phyloP scores from a whole-genome alignment of 2,113 vertebrate species.

The Carassius carassius region DNA sequence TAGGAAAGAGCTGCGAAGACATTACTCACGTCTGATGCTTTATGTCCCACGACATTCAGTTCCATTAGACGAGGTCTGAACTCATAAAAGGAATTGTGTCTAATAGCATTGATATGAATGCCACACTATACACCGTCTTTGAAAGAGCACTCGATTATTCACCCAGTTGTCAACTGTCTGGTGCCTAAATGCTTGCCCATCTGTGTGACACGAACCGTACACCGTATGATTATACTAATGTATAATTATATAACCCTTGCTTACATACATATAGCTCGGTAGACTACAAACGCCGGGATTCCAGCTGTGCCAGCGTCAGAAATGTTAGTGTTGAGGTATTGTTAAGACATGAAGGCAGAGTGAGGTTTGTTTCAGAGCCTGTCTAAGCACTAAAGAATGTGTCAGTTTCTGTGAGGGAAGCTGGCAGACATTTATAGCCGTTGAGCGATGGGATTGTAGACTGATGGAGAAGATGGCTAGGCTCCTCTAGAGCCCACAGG shows the following conservation, averaged over 20 bases:
- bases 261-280: not conserved
- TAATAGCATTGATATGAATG: conserved; percentile 27
- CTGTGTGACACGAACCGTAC: conserved; percentile 26
- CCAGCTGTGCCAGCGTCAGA: not conserved
- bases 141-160: conserved; percentile 21
- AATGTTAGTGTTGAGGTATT: not conserved
- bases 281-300: not conserved
- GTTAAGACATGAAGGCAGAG: not conserved
- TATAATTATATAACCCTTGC: not conserved
- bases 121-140: not conserved
- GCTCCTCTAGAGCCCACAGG: conserved; percentile 24
- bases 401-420: conserved; percentile 27
- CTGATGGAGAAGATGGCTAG: conserved; percentile 43
- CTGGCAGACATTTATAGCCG: conserved; percentile 22
- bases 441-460: conserved; percentile 39
- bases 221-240: conserved; percentile 5
- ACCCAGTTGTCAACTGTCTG: conserved; percentile 9
- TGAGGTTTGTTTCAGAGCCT: conserved; percentile 1
- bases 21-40: conserved; percentile 41
- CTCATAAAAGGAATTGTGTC: conserved; percentile 15
- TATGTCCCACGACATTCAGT: conserved; percentile 33
- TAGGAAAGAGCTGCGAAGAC: conserved; percentile 1
- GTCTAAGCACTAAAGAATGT: conserved; percentile 29
- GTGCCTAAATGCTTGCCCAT: conserved; percentile 21
- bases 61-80: not conserved